Conservation (phyloP, 2,888 invertebrate genomes). For the Nemurella pictetii region DNA sequence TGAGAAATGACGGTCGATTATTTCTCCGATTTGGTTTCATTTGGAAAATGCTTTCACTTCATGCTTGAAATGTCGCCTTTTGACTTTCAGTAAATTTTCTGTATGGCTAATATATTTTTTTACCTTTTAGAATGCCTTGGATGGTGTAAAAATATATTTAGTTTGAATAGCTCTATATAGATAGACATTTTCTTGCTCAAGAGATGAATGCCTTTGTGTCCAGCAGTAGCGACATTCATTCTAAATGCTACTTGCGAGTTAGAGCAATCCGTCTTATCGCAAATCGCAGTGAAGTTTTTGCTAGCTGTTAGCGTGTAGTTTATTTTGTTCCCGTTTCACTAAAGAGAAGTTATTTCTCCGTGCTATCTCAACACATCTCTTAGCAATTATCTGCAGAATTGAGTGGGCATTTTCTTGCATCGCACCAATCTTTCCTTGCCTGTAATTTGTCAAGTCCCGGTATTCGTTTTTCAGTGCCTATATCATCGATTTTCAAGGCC, state of each 20-base stretch:
- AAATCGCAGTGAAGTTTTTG: neutral
- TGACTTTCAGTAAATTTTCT: too few relatives aligned
- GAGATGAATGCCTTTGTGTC: neutral
- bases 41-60: too few relatives aligned
- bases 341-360: neutral
- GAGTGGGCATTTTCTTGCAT: neutral
- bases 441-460: neutral
- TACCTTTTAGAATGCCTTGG: too few relatives aligned
- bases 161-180: too few relatives aligned
- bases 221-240: neutral
- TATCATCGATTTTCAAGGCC: too few relatives aligned
- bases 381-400: neutral
- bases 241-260: neutral
- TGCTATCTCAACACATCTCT: neutral
- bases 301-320: neutral
- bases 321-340: neutral
- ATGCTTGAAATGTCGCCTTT: too few relatives aligned
- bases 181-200: neutral
- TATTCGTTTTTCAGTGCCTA: too few relatives aligned
- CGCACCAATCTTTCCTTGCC: neutral
- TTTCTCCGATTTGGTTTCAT: too few relatives aligned
- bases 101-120: too few relatives aligned
- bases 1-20: too few relatives aligned
- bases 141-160: too few relatives aligned
- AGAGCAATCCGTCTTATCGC: neutral